Base-by-base conservation (phyloP, 1,140 invertebrate genomes). In the Drosophila bocqueti region DNA sequence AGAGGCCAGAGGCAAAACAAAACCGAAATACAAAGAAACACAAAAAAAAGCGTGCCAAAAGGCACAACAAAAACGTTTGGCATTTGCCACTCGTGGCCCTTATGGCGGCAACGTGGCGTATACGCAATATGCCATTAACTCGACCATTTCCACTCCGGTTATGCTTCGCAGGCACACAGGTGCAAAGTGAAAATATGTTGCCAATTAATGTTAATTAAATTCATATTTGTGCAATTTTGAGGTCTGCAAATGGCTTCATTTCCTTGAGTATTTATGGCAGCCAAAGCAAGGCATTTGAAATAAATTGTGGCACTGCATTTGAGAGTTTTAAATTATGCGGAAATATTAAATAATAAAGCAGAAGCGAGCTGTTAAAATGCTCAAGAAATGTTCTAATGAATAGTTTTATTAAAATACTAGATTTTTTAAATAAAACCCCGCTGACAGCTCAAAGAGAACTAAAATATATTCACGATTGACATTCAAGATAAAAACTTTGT, bases 171-270 rank as follows among this genome's bases (percentile, higher is more conserved):
- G 49, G 49, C 29, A 40, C 71, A 67, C 85, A 90, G 85, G 85
- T 90, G 85, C 74, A 67, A 89, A 79, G 63, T 54, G 64, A 52
- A 79, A 85, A 85, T 85, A 81, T 76, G 79, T 34, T 72, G 71
- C 67, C 76, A 90, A 85, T 90, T 90, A 90, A 72, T 90, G 82
- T 79, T 90, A 90, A 90, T 90, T 90, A 91, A 90, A 90, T 85
- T 90, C 82, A 90, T 85, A 90, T 91, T 90, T 90, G 55, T 71
- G 76, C 60, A 67, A 58, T 77, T 57, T 61, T 49, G 47, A 31
- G 59, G 24, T 42, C 47, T 45, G 34, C n/a, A 18, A 59, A 52
- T 47, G 36, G 40, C 43, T 42, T 52, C 18, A 29, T 65, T 50
- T 29, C 26, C 52, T 71, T 55, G 24, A 29, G 68, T 45, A 61